Conservation (phyloP, 2,113 vertebrate species). For the Sardina pilchardus region DNA sequence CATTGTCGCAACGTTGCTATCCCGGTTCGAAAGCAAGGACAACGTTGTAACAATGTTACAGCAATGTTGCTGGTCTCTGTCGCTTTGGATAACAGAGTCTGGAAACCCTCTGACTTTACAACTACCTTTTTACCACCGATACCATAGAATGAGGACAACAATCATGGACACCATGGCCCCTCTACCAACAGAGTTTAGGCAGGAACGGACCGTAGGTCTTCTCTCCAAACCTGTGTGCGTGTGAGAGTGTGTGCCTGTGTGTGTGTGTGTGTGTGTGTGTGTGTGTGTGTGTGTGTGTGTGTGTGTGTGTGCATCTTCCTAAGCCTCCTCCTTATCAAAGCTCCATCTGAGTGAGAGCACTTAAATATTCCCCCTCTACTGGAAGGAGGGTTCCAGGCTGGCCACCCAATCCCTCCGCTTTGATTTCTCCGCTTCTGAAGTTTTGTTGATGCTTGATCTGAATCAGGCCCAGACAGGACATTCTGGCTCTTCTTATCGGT, state of each 20-base stretch:
- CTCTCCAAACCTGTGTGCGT: not conserved
- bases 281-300: not conserved
- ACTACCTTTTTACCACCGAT: too few species aligned
- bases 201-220: too few species aligned
- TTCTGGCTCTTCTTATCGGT: not conserved
- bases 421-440: not conserved
- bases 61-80: too few species aligned
- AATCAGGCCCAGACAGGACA: not conserved
- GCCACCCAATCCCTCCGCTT: not conserved
- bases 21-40: too few species aligned
- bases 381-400: not conserved
- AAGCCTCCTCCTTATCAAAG: not conserved
- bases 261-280: conserved; percentile 6
- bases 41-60: too few species aligned
- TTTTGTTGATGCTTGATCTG: not conserved
- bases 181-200: too few species aligned
- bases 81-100: too few species aligned
- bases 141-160: too few species aligned
- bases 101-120: too few species aligned
- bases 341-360: not conserved
- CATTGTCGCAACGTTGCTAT: too few species aligned
- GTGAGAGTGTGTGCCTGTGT: not conserved
- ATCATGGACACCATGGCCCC: too few species aligned
- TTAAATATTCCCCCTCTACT: not conserved
- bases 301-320: not conserved